These are phyloP conservation scores for Halichoerus grypus DNA, from an alignment of 2,113 vertebrate genomes.

Conservation along the genomic window DNA sequence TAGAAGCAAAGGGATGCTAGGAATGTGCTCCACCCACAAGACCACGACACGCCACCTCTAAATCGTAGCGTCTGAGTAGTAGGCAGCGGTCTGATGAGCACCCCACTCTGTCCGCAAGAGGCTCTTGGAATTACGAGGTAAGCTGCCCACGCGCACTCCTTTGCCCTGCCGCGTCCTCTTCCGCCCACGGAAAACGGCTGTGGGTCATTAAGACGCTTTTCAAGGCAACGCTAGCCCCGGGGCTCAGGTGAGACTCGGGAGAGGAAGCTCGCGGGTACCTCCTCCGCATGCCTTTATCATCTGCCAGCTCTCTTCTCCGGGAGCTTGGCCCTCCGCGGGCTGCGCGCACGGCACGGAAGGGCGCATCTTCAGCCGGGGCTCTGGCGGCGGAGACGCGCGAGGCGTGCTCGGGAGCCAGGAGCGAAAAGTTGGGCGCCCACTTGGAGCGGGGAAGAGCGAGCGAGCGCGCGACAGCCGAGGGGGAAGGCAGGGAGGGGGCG, in stretches of 20 bases:
- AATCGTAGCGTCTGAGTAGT: not conserved
- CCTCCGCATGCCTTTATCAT: not conserved
- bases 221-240: not conserved
- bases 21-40: not conserved
- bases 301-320: not conserved
- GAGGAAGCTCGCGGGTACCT: not conserved
- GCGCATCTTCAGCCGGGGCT: slow-evolving; percentile 48
- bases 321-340: not conserved
- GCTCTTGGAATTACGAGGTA: not conserved
- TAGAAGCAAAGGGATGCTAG: not conserved
- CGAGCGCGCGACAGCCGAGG: not conserved
- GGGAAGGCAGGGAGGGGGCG: not conserved
- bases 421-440: slow-evolving; percentile 80
- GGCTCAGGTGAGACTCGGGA: slow-evolving; percentile 31
- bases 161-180: not conserved
- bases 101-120: not conserved
- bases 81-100: not conserved
- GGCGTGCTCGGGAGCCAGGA: slow-evolving; percentile 58
- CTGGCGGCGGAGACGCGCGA: slow-evolving; percentile 61
- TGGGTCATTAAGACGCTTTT: not conserved
- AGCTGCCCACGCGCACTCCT: not conserved
- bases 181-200: not conserved
- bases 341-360: not conserved
- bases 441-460: slow-evolving; percentile 43
- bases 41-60: not conserved